A percentile compares a stretch with the other conserved stretches of the same genome.
phyloP scores from a whole-genome alignment of 2,113 vertebrate species.

The Ammodytes marinus region DNA sequence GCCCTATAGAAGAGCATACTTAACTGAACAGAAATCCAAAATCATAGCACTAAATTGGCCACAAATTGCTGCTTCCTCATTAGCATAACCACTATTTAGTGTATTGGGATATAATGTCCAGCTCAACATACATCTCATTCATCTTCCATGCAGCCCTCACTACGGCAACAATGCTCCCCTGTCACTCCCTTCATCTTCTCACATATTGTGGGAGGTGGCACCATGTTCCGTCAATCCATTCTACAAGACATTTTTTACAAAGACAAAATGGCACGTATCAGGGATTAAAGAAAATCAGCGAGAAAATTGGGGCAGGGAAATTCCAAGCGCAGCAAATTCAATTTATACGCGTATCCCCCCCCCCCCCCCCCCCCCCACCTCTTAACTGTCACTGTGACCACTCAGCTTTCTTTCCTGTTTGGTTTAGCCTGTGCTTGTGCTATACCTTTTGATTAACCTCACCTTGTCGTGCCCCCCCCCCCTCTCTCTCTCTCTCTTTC shows the following conservation, averaged over 20 bases:
- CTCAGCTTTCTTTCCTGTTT: conserved; percentile 21
- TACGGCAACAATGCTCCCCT: conserved; percentile 26
- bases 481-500: neutral
- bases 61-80: neutral
- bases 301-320: conserved; percentile 58
- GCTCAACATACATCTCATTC: neutral
- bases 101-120: conserved; percentile 5
- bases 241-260: conserved; percentile 59
- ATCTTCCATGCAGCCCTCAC: conserved; percentile 10
- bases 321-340: conserved; percentile 50
- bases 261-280: conserved; percentile 46
- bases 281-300: conserved; percentile 67
- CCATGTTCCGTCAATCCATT: conserved; percentile 57
- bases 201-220: conserved; percentile 42
- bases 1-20: neutral
- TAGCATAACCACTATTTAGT: conserved; percentile 1
- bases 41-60: neutral
- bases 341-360: conserved; percentile 47
- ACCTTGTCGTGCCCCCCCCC: neutral
- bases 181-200: conserved; percentile 48
- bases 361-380: no score
- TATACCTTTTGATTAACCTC: conserved; percentile 55
- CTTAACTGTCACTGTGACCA: conserved; percentile 45
- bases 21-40: neutral
- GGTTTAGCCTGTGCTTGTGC: conserved; percentile 41